A percentile compares a stretch with the other conserved stretches of the same genome.
These are phyloP conservation scores for Melanerpes aurifrons DNA, from an alignment of 2,113 vertebrate genomes.

Conservation along the genomic window DNA sequence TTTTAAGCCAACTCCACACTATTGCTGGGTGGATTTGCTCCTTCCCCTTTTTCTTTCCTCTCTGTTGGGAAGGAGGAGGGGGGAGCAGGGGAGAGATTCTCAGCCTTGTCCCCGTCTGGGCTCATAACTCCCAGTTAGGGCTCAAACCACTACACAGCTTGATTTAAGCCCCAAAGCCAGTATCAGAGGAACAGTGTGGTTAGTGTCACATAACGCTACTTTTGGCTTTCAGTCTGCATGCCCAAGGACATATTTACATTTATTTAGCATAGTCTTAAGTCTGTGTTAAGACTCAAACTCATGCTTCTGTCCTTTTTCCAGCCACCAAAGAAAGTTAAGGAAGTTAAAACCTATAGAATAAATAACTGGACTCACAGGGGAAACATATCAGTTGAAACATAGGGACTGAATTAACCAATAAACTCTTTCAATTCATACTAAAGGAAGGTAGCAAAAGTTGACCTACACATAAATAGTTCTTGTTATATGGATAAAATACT, in stretches of 20 bases:
- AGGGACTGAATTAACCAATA: background rate
- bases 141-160: background rate
- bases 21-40: too few relatives aligned
- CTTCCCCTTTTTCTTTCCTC: too few relatives aligned
- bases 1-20: too few relatives aligned
- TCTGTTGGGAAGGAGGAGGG: too few relatives aligned
- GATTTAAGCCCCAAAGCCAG: background rate
- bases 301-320: background rate
- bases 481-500: background rate
- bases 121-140: too few relatives aligned
- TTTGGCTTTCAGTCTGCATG: background rate
- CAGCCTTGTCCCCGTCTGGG: too few relatives aligned
- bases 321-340: background rate
- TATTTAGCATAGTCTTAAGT: background rate
- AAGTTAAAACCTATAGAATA: background rate
- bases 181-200: background rate
- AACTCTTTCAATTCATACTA: background rate
- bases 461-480: background rate
- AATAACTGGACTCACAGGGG: background rate
- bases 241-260: background rate
- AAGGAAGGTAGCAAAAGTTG: background rate
- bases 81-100: too few relatives aligned
- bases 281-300: background rate
- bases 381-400: background rate
- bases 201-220: background rate